phyloP scores from a whole-genome alignment of 2,888 invertebrate species.

The Mesochorus sp. region DNA sequence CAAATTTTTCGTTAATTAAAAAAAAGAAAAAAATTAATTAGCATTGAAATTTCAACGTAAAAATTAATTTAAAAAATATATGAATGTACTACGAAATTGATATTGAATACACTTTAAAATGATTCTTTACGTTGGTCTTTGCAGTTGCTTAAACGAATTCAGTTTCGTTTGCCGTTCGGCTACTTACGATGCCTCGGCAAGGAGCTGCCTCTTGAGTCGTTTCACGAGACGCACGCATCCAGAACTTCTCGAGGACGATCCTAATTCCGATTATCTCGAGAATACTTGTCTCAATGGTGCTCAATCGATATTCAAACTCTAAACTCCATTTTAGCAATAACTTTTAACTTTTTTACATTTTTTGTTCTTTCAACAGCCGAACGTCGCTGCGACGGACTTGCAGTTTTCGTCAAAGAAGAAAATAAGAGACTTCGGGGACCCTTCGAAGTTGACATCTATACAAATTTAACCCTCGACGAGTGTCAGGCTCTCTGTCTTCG shows the following conservation, averaged over 20 bases:
- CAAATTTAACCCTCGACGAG: constrained; percentile 93
- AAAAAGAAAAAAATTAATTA: not conserved
- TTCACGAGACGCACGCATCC: constrained; percentile 94
- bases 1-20: not conserved
- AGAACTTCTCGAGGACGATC: constrained; percentile 91
- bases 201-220: constrained; percentile 91
- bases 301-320: not conserved
- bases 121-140: constrained; percentile 35
- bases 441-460: constrained; percentile 93
- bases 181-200: constrained; percentile 90
- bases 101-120: not conserved
- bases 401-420: constrained; percentile 95
- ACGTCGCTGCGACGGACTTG: constrained; percentile 92
- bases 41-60: too few relatives aligned
- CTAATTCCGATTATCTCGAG: constrained; percentile 94
- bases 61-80: too few relatives aligned
- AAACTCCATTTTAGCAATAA: too few relatives aligned
- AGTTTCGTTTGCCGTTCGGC: constrained; percentile 95
- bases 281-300: constrained; percentile 94
- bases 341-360: too few relatives aligned
- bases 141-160: constrained; percentile 92
- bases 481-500: constrained; percentile 94
- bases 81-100: too few relatives aligned
- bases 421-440: constrained; percentile 94
- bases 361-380: constrained; percentile 86